phyloP scores from a whole-genome alignment of 2,888 invertebrate species.

The Chaitophorus viminalis region DNA sequence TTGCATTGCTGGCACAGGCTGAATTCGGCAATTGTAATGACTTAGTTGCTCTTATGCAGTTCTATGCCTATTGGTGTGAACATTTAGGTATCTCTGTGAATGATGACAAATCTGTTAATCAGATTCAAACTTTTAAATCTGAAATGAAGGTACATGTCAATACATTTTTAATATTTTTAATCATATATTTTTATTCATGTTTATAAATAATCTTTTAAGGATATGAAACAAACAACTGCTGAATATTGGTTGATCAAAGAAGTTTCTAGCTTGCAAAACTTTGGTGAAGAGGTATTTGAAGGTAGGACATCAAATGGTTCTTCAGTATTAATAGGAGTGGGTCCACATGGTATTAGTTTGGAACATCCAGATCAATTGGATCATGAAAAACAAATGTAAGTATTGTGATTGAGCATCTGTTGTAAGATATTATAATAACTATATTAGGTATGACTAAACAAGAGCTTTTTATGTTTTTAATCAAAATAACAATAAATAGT shows the following conservation, averaged over 20 bases:
- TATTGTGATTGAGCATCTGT: background rate
- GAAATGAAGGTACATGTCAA: conserved; percentile 69
- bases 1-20: conserved; percentile 81
- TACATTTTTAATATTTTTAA: background rate
- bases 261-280: conserved; percentile 81
- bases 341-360: conserved; percentile 84
- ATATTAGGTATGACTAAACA: background rate
- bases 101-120: conserved; percentile 26
- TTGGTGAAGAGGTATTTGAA: conserved; percentile 86
- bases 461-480: background rate
- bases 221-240: conserved; percentile 80
- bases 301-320: conserved; percentile 71
- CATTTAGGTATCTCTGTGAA: conserved; percentile 69
- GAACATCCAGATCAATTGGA: conserved; percentile 67
- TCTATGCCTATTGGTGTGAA: conserved; percentile 75
- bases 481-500: background rate
- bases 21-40: conserved; percentile 79
- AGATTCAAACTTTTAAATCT: conserved; percentile 32
- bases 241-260: conserved; percentile 86
- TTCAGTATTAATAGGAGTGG: conserved; percentile 75
- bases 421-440: background rate
- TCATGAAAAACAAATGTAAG: conserved; percentile 60
- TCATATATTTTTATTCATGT: background rate
- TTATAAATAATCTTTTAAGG: conserved; percentile 66
- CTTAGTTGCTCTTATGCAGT: conserved; percentile 71